A percentile compares a stretch with the other conserved stretches of the same genome.
phyloP scores from a whole-genome alignment of 2,113 vertebrate species.

The Microtus oregoni region DNA sequence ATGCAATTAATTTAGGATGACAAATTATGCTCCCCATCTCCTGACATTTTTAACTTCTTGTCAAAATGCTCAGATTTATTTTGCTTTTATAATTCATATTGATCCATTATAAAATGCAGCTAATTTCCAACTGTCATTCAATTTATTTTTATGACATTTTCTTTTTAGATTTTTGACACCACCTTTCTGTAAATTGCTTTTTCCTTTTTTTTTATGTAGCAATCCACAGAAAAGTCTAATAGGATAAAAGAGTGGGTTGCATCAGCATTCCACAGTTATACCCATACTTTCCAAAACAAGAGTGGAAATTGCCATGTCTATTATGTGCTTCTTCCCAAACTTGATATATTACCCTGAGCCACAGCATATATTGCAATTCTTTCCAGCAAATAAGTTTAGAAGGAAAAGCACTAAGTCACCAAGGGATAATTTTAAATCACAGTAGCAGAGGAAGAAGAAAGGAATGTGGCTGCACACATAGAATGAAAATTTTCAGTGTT shows the following conservation, averaged over 20 bases:
- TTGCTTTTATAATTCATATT: constrained; percentile 68
- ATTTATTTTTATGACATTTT: constrained; percentile 58
- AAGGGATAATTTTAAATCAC: constrained; percentile 61
- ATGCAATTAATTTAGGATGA: constrained; percentile 43
- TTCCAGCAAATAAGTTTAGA: constrained; percentile 58
- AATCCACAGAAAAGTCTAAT: constrained; percentile 49
- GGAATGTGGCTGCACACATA: neutral
- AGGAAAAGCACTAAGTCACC: constrained; percentile 35
- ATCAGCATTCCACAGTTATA: constrained; percentile 11
- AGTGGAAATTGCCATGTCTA: neutral
- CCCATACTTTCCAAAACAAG: neutral
- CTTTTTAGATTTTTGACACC: constrained; percentile 57
- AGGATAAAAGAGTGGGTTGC: neutral
- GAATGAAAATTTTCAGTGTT: constrained; percentile 39
- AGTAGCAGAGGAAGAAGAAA: constrained; percentile 35
- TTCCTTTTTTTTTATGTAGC: neutral
- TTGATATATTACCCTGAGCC: constrained; percentile 44
- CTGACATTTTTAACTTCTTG: constrained; percentile 60
- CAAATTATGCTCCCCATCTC: constrained; percentile 29
- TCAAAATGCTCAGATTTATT: constrained; percentile 68
- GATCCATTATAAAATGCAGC: constrained; percentile 35
- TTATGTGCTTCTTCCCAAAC: constrained; percentile 40
- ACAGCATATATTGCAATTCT: constrained; percentile 24
- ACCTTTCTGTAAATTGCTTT: constrained; percentile 39
- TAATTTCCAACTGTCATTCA: constrained; percentile 68